Conservation (phyloP, 2,888 invertebrate species). For the Alcis repandata region DNA sequence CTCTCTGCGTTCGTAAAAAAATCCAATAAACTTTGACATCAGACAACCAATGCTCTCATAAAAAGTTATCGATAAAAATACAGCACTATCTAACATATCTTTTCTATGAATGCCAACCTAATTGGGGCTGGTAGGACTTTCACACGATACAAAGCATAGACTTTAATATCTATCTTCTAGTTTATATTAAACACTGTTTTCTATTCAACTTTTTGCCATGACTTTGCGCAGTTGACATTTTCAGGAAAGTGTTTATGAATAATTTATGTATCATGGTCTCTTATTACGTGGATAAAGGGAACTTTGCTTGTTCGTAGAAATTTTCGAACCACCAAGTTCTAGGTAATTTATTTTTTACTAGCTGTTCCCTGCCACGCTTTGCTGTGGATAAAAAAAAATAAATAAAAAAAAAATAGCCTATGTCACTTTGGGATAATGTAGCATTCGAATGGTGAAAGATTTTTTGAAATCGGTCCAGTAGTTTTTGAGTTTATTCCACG, state of each 20-base stretch:
- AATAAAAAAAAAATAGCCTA: no score
- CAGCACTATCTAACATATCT: conserved; percentile 64
- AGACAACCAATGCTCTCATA: background rate
- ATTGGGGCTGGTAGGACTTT: conserved; percentile 79
- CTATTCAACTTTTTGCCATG: conserved; percentile 52
- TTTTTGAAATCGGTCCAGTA: no score
- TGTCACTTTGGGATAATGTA: no score
- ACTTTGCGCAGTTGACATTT: conserved; percentile 59
- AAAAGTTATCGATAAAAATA: conserved; percentile 25
- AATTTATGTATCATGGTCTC: conserved; percentile 25
- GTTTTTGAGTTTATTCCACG: no score
- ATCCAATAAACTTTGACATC: background rate
- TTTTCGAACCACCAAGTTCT: no score
- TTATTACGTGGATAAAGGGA: conserved; percentile 6
- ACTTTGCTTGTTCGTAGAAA: conserved; percentile 26
- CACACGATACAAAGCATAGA: conserved; percentile 71
- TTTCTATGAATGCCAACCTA: conserved; percentile 76
- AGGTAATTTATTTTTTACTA: no score
- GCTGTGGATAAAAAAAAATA: no score
- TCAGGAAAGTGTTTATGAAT: conserved; percentile 52
- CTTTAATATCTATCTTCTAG: conserved; percentile 49
- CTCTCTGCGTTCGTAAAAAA: background rate
- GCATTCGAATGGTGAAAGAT: no score
- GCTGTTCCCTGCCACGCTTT: no score
- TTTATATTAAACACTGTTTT: conserved; percentile 43